A percentile compares a stretch with the other conserved stretches of the same genome.
Conservation (phyloP, 2,888 invertebrate genomes). For the Drosophila anomalata region DNA sequence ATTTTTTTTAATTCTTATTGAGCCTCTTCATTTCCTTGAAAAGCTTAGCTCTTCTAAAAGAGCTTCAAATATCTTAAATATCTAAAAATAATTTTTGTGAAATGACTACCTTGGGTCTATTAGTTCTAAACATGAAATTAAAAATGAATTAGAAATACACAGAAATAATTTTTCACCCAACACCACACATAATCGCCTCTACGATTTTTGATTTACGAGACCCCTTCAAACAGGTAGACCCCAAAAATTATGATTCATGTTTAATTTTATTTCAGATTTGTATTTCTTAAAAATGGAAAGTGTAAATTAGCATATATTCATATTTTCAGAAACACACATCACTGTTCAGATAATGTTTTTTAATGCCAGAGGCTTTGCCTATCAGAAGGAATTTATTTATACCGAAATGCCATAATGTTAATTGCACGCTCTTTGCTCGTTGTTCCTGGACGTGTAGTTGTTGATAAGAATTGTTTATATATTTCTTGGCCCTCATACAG, state of each 20-base stretch:
- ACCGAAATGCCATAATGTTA: slow-evolving; percentile 37
- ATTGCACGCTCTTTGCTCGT: slow-evolving; percentile 17
- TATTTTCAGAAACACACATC: slow-evolving; percentile 1
- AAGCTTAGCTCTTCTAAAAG: not conserved
- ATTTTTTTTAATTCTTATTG: not conserved
- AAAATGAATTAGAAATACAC: too few species aligned
- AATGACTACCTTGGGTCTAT: not conserved
- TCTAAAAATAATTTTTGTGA: not conserved
- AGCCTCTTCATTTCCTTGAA: not conserved
- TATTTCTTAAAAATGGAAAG: not conserved
- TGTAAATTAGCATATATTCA: slow-evolving; percentile 4
- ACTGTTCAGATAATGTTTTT: slow-evolving; percentile 13
- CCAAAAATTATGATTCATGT: not conserved
- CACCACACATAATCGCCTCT: not conserved
- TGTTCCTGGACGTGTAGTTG: slow-evolving; percentile 11
- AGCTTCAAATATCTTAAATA: not conserved
- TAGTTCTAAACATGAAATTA: not conserved
- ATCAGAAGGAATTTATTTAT: slow-evolving; percentile 31
- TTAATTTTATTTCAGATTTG: not conserved
- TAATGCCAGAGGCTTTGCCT: slow-evolving; percentile 7
- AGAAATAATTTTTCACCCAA: not conserved
- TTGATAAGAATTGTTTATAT: slow-evolving; percentile 39
- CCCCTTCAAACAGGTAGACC: not conserved
- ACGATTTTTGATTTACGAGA: not conserved
- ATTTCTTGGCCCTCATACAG: slow-evolving; percentile 8